These are phyloP conservation scores for Parauchenoglanis punctatus DNA, from an alignment of 2,797 vertebrate species.

Conservation along the genomic window DNA sequence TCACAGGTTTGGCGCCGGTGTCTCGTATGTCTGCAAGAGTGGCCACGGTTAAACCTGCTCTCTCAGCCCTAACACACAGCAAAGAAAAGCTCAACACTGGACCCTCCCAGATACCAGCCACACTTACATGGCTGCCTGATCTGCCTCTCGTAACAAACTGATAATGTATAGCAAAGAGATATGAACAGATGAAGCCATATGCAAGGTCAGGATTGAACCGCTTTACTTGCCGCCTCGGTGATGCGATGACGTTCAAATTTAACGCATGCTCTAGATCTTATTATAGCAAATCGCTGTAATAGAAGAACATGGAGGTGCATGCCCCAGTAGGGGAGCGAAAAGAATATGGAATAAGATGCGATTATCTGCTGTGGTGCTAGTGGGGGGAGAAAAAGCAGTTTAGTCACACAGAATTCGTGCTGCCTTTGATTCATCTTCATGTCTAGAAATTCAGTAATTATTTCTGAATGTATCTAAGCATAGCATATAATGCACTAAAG, in stretches of 20 bases:
- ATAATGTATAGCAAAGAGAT: constrained; percentile 35
- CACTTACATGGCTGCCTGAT: constrained; percentile 33
- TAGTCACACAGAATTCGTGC: constrained; percentile 13
- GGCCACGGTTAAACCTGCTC: constrained; percentile 81
- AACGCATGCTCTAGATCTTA: constrained; percentile 39
- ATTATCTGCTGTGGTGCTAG: constrained; percentile 9
- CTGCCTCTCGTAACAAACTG: constrained; percentile 29
- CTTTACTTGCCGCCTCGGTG: constrained; percentile 27
- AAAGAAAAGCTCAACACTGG: constrained; percentile 64
- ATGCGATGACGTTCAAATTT: constrained; percentile 44
- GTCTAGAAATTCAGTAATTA: constrained; percentile 30
- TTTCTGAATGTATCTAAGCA: constrained; percentile 24
- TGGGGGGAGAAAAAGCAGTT: not conserved
- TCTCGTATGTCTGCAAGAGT: constrained; percentile 98
- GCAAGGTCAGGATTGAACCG: constrained; percentile 46
- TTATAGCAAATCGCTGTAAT: constrained; percentile 18
- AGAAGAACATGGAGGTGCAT: constrained; percentile 8
- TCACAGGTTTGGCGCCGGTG: constrained; percentile 97
- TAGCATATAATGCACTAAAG: constrained; percentile 20
- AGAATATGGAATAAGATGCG: constrained; percentile 19
- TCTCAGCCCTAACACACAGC: constrained; percentile 61
- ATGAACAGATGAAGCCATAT: constrained; percentile 48
- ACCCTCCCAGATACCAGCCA: constrained; percentile 80
- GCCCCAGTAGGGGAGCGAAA: constrained; percentile 6
- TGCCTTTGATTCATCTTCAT: constrained; percentile 33